Conservation (phyloP, 2,113 vertebrate species). For the Megaleporinus macrocephalus region DNA sequence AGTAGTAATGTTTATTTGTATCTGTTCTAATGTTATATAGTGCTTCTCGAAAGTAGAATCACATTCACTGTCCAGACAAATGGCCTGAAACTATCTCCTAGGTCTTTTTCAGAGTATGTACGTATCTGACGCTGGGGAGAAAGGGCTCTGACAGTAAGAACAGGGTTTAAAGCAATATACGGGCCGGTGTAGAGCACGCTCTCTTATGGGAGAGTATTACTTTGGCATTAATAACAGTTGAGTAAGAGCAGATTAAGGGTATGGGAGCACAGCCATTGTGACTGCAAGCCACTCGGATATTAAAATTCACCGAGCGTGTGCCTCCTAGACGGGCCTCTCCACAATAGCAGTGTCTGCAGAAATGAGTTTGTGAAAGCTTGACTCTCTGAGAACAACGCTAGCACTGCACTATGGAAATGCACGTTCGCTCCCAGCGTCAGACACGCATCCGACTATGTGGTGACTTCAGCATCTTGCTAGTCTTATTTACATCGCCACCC, state of each 20-base stretch:
- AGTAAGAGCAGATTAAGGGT: slow-evolving; percentile 15
- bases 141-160: background rate
- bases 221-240: slow-evolving; percentile 18
- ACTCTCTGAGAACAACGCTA: slow-evolving; percentile 13
- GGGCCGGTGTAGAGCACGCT: slow-evolving; percentile 9
- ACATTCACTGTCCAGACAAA: background rate
- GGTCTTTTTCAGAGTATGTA: background rate
- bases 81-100: background rate
- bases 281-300: slow-evolving; percentile 20
- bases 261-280: slow-evolving; percentile 23
- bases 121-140: background rate
- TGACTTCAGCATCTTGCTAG: slow-evolving; percentile 3
- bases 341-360: slow-evolving; percentile 25
- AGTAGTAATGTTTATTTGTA: too few species aligned
- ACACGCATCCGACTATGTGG: slow-evolving; percentile 9
- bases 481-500: background rate
- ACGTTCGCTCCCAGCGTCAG: slow-evolving; percentile 6
- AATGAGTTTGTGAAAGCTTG: slow-evolving; percentile 23
- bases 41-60: too few species aligned
- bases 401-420: slow-evolving; percentile 32
- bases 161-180: slow-evolving; percentile 7
- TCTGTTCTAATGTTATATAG: too few species aligned
- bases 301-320: slow-evolving; percentile 31
- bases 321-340: slow-evolving; percentile 10
- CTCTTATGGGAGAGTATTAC: slow-evolving; percentile 22